phyloP scores from a whole-genome alignment of 2,797 vertebrate species.

The Alosa sapidissima region DNA sequence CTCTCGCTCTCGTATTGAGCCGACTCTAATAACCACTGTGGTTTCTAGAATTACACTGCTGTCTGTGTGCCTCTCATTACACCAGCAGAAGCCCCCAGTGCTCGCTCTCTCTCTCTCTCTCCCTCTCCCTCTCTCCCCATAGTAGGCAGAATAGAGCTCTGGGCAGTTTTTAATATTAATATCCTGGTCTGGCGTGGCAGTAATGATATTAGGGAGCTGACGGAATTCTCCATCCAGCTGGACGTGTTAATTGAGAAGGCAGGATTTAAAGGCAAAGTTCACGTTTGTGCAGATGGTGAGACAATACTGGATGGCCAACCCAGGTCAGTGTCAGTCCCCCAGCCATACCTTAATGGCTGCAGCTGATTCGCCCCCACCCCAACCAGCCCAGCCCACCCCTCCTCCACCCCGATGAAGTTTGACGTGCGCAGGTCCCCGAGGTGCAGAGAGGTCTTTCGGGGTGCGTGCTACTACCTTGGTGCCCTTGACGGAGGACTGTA shows the following conservation, averaged over 20 bases:
- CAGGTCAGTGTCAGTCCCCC: conserved; percentile 90
- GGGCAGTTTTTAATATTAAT: conserved; percentile 85
- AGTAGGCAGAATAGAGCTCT: conserved; percentile 75
- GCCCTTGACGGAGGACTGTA: conserved; percentile 80
- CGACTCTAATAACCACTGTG: conserved; percentile 75
- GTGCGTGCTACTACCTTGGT: conserved; percentile 61
- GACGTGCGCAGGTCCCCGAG: conserved; percentile 78
- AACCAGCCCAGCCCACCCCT: background rate
- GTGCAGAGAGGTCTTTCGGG: conserved; percentile 66
- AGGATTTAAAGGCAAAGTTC: conserved; percentile 94
- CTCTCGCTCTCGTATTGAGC: conserved; percentile 50
- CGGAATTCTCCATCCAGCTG: conserved; percentile 93
- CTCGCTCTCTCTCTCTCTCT: conserved; percentile 28
- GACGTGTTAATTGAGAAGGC: conserved; percentile 97
- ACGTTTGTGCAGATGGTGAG: conserved; percentile 91
- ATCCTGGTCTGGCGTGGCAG: conserved; percentile 80
- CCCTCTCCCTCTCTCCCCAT: conserved; percentile 61
- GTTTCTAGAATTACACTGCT: conserved; percentile 77
- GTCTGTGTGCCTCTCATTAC: conserved; percentile 80
- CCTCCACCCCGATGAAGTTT: conserved; percentile 57
- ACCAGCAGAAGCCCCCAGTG: conserved; percentile 73
- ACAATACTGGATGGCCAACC: conserved; percentile 83
- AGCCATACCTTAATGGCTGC: conserved; percentile 82
- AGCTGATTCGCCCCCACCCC: conserved; percentile 51
- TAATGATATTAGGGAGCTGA: conserved; percentile 92